phyloP scores from a whole-genome alignment of 92 coral and sea anemone species.

The Epizoanthus stellaris region DNA sequence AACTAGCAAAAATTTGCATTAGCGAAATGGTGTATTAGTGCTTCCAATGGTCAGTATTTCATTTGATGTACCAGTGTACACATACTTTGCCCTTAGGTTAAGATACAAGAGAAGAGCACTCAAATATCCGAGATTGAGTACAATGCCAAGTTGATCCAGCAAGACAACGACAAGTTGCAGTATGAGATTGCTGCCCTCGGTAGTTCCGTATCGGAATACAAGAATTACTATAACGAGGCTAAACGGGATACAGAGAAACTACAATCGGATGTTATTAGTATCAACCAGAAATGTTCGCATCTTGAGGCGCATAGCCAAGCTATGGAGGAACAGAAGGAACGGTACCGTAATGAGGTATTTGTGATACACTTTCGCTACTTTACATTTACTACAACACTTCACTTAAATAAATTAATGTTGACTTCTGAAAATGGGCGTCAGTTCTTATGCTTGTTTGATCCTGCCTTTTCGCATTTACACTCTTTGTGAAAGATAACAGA shows the following conservation, averaged over 20 bases:
- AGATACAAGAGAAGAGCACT: constrained; percentile 63
- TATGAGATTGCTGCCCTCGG: constrained; percentile 58
- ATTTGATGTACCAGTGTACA: not conserved
- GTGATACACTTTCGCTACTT: too few species aligned
- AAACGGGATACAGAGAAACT: constrained; percentile 57
- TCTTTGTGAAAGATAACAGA: too few species aligned
- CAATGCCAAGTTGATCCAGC: constrained; percentile 50
- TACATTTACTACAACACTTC: too few species aligned
- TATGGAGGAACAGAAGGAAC: constrained; percentile 65
- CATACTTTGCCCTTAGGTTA: not conserved
- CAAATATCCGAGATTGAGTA: constrained; percentile 59
- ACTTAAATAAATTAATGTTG: too few species aligned
- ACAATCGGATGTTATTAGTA: constrained; percentile 62
- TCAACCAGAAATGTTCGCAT: constrained; percentile 64
- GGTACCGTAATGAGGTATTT: constrained; percentile 51
- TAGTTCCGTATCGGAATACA: constrained; percentile 62
- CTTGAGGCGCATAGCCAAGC: constrained; percentile 65
- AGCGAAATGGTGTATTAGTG: too few species aligned
- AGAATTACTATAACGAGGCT: constrained; percentile 58
- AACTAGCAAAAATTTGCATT: too few species aligned
- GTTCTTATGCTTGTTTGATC: too few species aligned
- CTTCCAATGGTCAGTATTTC: not conserved
- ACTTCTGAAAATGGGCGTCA: too few species aligned
- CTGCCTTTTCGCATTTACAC: too few species aligned
- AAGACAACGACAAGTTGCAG: constrained; percentile 66